Percentiles rank a stretch among this genome's conserved stretches.
phyloP scores from a whole-genome alignment of 2,113 vertebrate genomes.

The Tachycineta bicolor region DNA sequence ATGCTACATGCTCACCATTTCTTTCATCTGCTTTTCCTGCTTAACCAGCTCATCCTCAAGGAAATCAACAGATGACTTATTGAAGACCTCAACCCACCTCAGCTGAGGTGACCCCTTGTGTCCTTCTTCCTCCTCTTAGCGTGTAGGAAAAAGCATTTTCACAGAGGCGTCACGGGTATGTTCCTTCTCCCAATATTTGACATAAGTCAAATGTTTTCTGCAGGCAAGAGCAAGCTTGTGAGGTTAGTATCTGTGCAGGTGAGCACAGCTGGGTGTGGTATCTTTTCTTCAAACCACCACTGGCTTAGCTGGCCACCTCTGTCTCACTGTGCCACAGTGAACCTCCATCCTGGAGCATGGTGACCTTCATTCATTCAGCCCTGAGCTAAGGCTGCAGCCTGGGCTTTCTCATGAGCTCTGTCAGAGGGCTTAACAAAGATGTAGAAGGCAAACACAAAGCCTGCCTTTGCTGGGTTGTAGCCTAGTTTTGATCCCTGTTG shows the following conservation, averaged over 20 bases:
- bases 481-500: background rate
- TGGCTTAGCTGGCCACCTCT: background rate
- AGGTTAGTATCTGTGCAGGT: background rate
- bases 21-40: background rate
- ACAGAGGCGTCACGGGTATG: background rate
- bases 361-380: background rate
- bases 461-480: background rate
- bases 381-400: background rate
- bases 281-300: background rate
- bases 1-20: constrained; percentile 14
- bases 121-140: background rate
- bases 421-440: background rate
- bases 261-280: background rate
- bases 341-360: background rate
- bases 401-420: background rate
- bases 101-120: background rate
- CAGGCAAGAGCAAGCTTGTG: background rate
- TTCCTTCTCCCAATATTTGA: background rate
- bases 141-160: background rate
- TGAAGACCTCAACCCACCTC: background rate
- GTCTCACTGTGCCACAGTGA: background rate
- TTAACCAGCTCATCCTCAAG: background rate
- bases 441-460: background rate
- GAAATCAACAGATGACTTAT: background rate
- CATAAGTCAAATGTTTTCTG: background rate